Evolutionary conservation across 2,113 vertebrate genomes (phyloP), one percentile per base, ranked within the genome.

Genomic region (Vicugna pacos): DNA sequence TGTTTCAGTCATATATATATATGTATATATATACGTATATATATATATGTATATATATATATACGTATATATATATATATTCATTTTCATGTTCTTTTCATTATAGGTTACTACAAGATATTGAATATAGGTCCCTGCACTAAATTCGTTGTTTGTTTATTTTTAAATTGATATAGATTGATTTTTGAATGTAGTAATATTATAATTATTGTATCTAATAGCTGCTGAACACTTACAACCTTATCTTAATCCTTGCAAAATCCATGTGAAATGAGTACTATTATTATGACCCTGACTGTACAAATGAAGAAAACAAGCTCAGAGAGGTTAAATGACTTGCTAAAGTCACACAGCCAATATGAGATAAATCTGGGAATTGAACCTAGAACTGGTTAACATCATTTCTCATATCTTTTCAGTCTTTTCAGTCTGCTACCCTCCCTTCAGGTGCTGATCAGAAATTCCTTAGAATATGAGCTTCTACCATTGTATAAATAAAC

Each of bases 401-500:
- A 56, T 77, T 97, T 54, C 8, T 24, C 46, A 19, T 35, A 13
- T 64, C 79, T 87, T 83, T 50, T 38, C n/a, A 79, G 16, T 64
- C 79, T 87, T 83, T 50, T 38, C n/a, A 79, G 46, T 75, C 38
- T 65, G 6, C 15, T 72, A 70, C 6, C 22, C 26, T 82, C 26
- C 50, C 16, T 89, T 73, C 17, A 32, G 93, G 91, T 97, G 93
- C 94, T 98, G 88, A 98, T 97, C 96, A 98, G 97, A 98, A 98
- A 98, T 98, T 98, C 94, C 90, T 98, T 98, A 98, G 93, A 92
- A 96, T 89, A 97, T 96, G 89, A 94, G 93, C 73, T 96, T 97
- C 97, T 98, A 97, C 93, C 92, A 89, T 93, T 98, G 81, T 97
- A 90, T 98, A 98, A 98, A 97, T 98, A 98, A 98, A 98, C 83